These are phyloP conservation scores for Ceratina calcarata DNA, from an alignment of 1,140 invertebrate species.

Conservation along the genomic window DNA sequence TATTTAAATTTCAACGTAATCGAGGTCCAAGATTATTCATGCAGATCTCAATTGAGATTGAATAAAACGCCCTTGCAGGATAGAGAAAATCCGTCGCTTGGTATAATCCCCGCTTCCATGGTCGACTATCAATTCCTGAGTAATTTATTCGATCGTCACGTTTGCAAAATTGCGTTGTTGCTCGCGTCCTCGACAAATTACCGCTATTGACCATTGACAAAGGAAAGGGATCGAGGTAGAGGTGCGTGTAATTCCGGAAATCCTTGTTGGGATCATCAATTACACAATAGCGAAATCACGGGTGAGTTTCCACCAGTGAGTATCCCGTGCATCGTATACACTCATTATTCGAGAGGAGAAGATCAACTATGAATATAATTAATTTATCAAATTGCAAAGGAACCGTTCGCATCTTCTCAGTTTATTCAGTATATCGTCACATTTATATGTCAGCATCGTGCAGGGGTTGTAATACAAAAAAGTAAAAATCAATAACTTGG, in stretches of 20 bases:
- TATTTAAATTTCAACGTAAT: constrained; percentile 4
- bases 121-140: constrained; percentile 39
- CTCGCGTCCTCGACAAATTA: not conserved
- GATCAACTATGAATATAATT: no score
- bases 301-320: no score
- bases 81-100: constrained; percentile 15
- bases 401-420: no score
- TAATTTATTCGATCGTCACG: constrained; percentile 49
- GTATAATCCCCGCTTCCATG: constrained; percentile 38
- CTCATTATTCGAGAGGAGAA: no score
- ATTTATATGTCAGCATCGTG: no score
- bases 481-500: not conserved
- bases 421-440: no score
- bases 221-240: no score
- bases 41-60: constrained; percentile 15
- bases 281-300: no score
- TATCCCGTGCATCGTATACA: no score
- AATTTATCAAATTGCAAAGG: no score
- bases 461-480: not conserved
- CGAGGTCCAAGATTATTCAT: constrained; percentile 16
- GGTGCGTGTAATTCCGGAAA: no score
- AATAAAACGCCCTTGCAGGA: constrained; percentile 4
- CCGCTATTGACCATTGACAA: not conserved
- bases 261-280: no score
- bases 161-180: constrained; percentile 25